A percentile compares a stretch with the other conserved stretches of the same genome.
Evolutionary conservation across 2,888 invertebrate genomes (phyloP).

Genomic region (Drosophila seclusa): DNA sequence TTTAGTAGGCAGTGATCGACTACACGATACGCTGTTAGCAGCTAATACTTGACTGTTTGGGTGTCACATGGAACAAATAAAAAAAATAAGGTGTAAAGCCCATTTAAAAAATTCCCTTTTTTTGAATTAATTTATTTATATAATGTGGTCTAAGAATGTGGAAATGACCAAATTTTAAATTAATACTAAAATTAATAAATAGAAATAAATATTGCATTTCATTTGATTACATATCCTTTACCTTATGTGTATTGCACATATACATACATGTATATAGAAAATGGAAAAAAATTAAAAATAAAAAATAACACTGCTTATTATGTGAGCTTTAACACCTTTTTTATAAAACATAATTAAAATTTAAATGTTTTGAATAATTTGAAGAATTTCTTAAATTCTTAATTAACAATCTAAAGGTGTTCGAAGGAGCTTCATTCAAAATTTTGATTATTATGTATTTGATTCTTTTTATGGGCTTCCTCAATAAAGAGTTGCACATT

Average conservation of each 20-base stretch:
- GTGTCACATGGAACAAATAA: background rate
- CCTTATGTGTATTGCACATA: background rate
- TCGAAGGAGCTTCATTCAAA: background rate
- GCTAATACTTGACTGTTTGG: background rate
- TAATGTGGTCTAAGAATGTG: background rate
- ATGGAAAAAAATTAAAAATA: background rate
- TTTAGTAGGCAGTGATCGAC: background rate
- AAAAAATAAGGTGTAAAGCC: no score
- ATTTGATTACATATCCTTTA: no score
- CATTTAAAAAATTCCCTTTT: no score
- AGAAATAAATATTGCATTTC: background rate
- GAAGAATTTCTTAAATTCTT: background rate
- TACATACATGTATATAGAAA: background rate
- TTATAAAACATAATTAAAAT: no score
- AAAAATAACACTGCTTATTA: background rate
- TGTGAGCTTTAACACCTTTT: no score
- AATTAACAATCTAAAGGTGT: background rate
- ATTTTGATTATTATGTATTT: background rate
- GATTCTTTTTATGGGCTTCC: background rate
- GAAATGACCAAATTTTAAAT: background rate
- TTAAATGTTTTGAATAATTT: background rate
- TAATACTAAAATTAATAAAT: background rate
- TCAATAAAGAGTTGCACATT: background rate
- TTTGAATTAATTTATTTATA: background rate
- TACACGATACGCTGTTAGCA: background rate